These are phyloP conservation scores for Kryptolebias ocellatus DNA, from an alignment of 2,797 vertebrate species.

Conservation along the genomic window DNA sequence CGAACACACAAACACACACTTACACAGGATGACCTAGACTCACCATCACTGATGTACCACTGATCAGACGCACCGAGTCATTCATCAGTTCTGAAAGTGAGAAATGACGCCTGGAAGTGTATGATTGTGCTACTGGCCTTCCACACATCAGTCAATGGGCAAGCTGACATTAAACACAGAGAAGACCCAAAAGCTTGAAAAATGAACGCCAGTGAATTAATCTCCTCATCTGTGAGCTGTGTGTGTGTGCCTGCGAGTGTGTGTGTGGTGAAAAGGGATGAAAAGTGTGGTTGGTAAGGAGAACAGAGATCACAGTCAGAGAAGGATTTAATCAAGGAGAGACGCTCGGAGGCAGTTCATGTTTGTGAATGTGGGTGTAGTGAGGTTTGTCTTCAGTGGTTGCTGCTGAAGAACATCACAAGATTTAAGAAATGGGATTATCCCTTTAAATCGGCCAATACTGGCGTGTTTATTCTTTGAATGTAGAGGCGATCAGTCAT, in stretches of 20 bases:
- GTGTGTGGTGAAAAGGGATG: conserved; percentile 49
- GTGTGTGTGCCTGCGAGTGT: conserved; percentile 31
- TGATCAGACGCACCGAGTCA: conserved; percentile 70
- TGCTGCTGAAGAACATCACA: conserved; percentile 23
- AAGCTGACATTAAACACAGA: conserved; percentile 63
- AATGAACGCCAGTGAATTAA: conserved; percentile 76
- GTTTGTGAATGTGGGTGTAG: conserved; percentile 11
- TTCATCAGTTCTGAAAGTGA: conserved; percentile 76
- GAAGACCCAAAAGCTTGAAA: conserved; percentile 67
- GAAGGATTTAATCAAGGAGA: conserved; percentile 74
- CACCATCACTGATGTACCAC: conserved; percentile 57
- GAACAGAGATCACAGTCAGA: conserved; percentile 61
- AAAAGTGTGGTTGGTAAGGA: conserved; percentile 60
- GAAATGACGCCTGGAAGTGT: conserved; percentile 78
- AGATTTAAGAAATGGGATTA: not conserved
- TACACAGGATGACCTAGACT: conserved; percentile 67
- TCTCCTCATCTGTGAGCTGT: conserved; percentile 55
- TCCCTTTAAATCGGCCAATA: not conserved
- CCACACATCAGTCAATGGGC: conserved; percentile 69
- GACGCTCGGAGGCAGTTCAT: conserved; percentile 40
- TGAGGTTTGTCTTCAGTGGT: conserved; percentile 19
- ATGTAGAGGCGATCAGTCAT: not conserved
- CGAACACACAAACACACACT: conserved; percentile 30
- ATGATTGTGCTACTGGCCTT: conserved; percentile 74
- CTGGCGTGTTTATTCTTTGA: not conserved